Percentiles rank a stretch among this genome's conserved stretches.
phyloP scores from a whole-genome alignment of 2,797 vertebrate species.

The Sebastes nivosus region DNA sequence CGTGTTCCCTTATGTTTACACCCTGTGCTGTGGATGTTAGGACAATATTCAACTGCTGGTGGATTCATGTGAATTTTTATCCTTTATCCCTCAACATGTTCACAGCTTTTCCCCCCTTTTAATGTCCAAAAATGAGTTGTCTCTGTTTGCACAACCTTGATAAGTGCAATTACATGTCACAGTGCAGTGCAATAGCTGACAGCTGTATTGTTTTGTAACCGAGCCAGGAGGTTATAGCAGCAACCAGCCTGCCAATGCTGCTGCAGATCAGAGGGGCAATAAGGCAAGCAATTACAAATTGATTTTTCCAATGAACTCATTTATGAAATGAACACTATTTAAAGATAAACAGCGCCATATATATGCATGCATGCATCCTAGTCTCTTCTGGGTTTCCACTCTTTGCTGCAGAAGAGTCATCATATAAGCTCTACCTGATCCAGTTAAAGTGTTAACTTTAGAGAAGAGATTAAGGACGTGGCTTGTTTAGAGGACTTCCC shows the following conservation, averaged over 20 bases:
- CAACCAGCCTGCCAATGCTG: neutral
- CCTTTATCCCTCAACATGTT: neutral
- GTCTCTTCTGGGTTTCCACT: neutral
- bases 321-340: neutral
- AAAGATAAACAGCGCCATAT: neutral
- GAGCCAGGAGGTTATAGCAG: conserved; percentile 17
- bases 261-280: conserved; percentile 23
- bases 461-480: conserved; percentile 55
- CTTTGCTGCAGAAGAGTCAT: neutral
- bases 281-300: conserved; percentile 12
- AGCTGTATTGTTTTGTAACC: conserved; percentile 24
- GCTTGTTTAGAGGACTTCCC: neutral
- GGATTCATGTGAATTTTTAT: neutral
- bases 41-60: neutral
- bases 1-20: neutral
- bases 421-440: conserved; percentile 70
- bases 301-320: neutral
- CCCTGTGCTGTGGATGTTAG: conserved; percentile 19
- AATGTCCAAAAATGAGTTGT: neutral
- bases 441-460: conserved; percentile 74
- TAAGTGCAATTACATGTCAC: neutral
- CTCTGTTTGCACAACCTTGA: neutral
- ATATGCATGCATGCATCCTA: neutral
- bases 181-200: neutral
- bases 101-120: neutral